phyloP scores from a whole-genome alignment of 2,113 vertebrate species.

The Aramus guarauna region DNA sequence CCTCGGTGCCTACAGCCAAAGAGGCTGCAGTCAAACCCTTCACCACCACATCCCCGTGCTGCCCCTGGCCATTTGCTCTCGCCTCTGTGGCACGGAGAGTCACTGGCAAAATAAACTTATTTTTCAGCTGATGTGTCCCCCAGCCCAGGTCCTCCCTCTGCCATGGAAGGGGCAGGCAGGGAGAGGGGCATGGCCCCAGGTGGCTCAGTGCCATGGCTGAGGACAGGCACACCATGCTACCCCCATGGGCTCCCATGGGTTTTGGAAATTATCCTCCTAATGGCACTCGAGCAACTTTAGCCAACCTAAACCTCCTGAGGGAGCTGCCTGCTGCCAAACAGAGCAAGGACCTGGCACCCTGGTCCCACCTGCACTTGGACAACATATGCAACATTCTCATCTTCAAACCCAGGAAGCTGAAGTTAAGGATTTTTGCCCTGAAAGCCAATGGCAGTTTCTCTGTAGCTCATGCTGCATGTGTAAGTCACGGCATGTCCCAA shows the following conservation, averaged over 20 bases:
- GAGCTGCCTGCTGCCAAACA: background rate
- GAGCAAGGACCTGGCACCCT: background rate
- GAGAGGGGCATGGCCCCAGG: background rate
- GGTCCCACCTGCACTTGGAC: background rate
- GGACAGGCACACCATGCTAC: background rate
- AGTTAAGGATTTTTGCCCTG: background rate
- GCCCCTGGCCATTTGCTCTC: background rate
- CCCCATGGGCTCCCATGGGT: background rate
- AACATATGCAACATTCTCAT: background rate
- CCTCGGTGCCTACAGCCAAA: background rate
- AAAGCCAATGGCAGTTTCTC: background rate
- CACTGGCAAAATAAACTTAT: background rate
- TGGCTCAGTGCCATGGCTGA: background rate
- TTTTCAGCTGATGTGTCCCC: background rate
- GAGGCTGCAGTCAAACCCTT: background rate
- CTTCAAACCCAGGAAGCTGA: background rate
- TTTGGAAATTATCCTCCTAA: background rate
- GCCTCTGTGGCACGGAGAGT: background rate
- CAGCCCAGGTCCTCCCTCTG: background rate
- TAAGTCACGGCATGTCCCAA: background rate
- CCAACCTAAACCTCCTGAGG: background rate
- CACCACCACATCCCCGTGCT: background rate
- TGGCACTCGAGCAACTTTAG: background rate
- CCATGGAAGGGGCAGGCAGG: background rate
- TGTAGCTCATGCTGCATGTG: background rate